These are phyloP conservation scores for Drosophila kepulauana DNA, from an alignment of 1,140 invertebrate genomes.

Conservation along the genomic window DNA sequence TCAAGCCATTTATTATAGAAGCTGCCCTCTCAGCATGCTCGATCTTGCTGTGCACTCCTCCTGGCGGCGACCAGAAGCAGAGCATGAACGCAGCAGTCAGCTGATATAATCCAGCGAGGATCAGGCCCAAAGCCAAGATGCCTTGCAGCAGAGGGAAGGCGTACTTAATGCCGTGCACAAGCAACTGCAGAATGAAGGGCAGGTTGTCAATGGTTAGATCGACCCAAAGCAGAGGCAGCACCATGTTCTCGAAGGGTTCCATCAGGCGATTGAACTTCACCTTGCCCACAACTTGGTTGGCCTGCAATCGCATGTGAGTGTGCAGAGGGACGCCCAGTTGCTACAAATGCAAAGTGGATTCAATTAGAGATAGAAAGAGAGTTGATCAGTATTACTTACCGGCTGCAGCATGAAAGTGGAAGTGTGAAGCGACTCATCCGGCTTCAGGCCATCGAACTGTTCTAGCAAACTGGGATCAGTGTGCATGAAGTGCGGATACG, in stretches of 20 bases:
- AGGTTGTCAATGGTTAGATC: conserved; percentile 86
- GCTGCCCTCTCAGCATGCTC: conserved; percentile 44
- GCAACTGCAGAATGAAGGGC: conserved; percentile 62
- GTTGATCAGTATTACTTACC: conserved; percentile 78
- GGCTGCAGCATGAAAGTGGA: conserved; percentile 86
- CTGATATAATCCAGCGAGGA: conserved; percentile 80
- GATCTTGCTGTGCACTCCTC: conserved; percentile 35
- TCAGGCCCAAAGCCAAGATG: conserved; percentile 77
- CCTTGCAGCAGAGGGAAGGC: conserved; percentile 79
- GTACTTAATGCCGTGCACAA: conserved; percentile 74
- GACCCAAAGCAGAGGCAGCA: conserved; percentile 89
- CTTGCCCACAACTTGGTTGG: conserved; percentile 88
- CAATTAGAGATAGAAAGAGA: neutral
- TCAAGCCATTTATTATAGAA: conserved; percentile 15
- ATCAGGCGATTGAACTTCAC: conserved; percentile 86
- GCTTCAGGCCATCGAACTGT: conserved; percentile 88
- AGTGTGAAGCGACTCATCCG: conserved; percentile 86
- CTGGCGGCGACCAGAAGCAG: conserved; percentile 61
- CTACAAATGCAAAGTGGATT: conserved; percentile 72
- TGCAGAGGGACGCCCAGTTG: conserved; percentile 87
- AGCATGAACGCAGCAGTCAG: conserved; percentile 80
- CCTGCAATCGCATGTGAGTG: conserved; percentile 88
- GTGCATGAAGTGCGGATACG: conserved; percentile 92
- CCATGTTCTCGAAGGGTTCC: conserved; percentile 87
- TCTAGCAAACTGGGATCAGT: conserved; percentile 88